Evolutionary conservation across 2,888 invertebrate species (phyloP), one percentile per base, ranked within the genome.

Genomic region (Polietes domitor): DNA sequence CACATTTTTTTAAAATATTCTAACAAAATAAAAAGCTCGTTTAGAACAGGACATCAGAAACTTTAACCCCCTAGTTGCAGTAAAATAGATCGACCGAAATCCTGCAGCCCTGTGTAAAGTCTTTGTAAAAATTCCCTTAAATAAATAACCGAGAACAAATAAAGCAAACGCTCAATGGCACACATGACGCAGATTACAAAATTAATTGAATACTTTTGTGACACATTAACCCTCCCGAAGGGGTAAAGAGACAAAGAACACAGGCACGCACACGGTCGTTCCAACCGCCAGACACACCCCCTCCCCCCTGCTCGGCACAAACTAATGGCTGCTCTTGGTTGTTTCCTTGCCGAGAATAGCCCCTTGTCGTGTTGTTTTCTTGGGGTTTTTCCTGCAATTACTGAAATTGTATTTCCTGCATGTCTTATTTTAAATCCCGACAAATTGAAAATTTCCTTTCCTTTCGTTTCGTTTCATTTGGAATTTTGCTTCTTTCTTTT

Each of bases 361-460:
- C 41, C 15, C 9, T 41, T 17, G 32, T 12, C n/a, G 6, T 61
- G 3, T 28, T 43, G 43, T 43, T 43, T 9, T 74, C 15, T 28
- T 41, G 37, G 32, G 1, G 15, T 61, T 53, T 68, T 75, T 53
- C 47, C 61, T 61, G 80, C 61, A 50, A 70, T 75, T 71, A 80
- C 41, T 70, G 74, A 80, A 80, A 70, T 75, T 61, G 58, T 80
- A 70, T 74, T 47, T 74, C 70, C 68, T 74, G 80, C 50, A 61
- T 75, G 75, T 61, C 80, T 80, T 75, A 75, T 70, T 61, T 50
- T 75, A 75, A 80, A 75, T 17, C 80, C 61, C 47, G 50, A 53
- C 70, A 80, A 80, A 80, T 80, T 80, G 70, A 71, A 75, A 70
- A 50, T 58, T 70, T 75, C 28, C 70, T 75, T 70, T 71, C 61